Evolutionary conservation across 1,140 invertebrate genomes (phyloP).

Genomic region (Musca domestica): DNA sequence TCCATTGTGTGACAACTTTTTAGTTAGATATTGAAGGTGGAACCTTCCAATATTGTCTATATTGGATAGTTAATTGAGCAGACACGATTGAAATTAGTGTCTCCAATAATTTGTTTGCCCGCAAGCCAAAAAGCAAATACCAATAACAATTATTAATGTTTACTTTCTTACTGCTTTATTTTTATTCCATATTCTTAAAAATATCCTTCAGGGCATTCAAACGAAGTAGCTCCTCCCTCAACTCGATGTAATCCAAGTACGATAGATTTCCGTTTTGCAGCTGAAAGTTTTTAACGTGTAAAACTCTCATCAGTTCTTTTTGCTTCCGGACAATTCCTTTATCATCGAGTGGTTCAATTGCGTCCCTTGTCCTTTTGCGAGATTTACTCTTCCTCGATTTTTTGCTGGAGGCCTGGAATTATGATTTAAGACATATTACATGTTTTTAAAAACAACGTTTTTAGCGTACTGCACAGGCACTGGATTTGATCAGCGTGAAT

Average conservation of each 20-base stretch:
- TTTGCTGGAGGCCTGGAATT: background rate
- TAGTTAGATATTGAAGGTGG: too few species aligned
- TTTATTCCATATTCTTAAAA: constrained; percentile 25
- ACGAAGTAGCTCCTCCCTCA: constrained; percentile 36
- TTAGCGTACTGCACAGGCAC: too few species aligned
- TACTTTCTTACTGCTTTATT: background rate
- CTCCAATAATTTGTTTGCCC: too few species aligned
- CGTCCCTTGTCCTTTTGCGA: constrained; percentile 9
- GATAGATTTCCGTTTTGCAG: constrained; percentile 38
- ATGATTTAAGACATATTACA: too few species aligned
- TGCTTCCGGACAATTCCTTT: constrained; percentile 31
- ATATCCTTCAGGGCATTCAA: constrained; percentile 34
- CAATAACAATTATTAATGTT: too few species aligned
- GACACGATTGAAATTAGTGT: too few species aligned
- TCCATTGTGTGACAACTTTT: too few species aligned
- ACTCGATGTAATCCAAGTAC: constrained; percentile 44
- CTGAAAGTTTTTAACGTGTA: constrained; percentile 39
- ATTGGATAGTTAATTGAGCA: too few species aligned
- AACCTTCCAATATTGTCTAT: too few species aligned
- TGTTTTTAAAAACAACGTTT: too few species aligned
- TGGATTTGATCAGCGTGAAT: too few species aligned
- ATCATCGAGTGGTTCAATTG: background rate
- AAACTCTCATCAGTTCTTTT: constrained; percentile 38
- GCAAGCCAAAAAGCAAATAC: too few species aligned
- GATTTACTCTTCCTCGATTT: constrained; percentile 9